Conservation (phyloP, 2,113 vertebrate species). For the Dascyllus trimaculatus region DNA sequence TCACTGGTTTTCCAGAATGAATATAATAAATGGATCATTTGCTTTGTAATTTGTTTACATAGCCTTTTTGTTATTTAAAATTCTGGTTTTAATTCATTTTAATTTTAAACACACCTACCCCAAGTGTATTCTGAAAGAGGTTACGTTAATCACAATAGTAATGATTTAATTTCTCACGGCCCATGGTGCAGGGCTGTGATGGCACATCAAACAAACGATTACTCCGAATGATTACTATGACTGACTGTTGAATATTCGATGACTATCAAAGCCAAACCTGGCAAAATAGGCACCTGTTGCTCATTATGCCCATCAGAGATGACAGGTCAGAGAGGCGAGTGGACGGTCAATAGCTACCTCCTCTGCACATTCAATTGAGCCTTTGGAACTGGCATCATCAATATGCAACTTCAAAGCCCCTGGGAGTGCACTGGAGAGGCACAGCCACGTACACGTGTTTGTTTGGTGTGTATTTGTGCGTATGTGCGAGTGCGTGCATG, state of each 20-base stretch:
- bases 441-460: conserved; percentile 28
- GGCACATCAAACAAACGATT: conserved; percentile 74
- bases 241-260: conserved; percentile 66
- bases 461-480: conserved; percentile 28
- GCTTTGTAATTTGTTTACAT: not conserved
- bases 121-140: not conserved
- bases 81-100: not conserved
- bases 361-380: conserved; percentile 65
- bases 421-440: conserved; percentile 65
- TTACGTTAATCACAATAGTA: conserved; percentile 19
- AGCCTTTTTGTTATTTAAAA: not conserved
- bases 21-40: not conserved
- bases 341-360: conserved; percentile 69
- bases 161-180: conserved; percentile 41
- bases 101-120: conserved; percentile 20
- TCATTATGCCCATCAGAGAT: conserved; percentile 69
- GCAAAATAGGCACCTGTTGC: conserved; percentile 76
- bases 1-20: not conserved
- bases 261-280: conserved; percentile 49
- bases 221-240: conserved; percentile 57
- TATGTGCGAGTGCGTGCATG: conserved; percentile 18
- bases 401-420: conserved; percentile 79
- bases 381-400: conserved; percentile 70
- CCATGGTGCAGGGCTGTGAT: conserved; percentile 47
- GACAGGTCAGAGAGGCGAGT: conserved; percentile 67